These are phyloP conservation scores for Myiotriccus ornatus DNA, from an alignment of 2,797 vertebrate species.

Conservation along the genomic window DNA sequence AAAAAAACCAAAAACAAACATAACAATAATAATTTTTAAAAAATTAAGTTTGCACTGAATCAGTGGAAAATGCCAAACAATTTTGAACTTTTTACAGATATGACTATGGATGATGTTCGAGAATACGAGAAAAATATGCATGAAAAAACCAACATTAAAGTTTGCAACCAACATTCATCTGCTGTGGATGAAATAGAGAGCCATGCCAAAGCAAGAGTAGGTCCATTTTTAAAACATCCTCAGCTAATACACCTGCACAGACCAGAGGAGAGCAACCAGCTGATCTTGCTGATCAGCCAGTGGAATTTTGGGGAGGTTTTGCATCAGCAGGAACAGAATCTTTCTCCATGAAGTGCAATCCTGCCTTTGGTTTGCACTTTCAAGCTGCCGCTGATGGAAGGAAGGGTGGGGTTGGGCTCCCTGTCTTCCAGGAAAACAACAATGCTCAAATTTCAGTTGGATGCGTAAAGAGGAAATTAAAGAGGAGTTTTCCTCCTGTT, in stretches of 20 bases:
- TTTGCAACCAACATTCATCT: slow-evolving; percentile 94
- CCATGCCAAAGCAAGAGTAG: slow-evolving; percentile 94
- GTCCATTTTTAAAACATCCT: slow-evolving; percentile 78
- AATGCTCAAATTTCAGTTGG: neutral
- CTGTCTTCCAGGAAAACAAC: neutral
- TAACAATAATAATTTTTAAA: neutral
- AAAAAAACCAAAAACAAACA: neutral
- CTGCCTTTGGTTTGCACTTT: neutral
- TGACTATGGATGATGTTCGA: slow-evolving; percentile 98
- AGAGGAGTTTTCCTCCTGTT: neutral
- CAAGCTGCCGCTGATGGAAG: neutral
- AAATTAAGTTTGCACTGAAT: slow-evolving; percentile 57
- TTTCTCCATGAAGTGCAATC: neutral
- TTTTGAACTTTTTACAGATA: slow-evolving; percentile 96
- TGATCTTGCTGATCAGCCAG: neutral
- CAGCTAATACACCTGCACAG: neutral
- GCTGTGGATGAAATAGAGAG: slow-evolving; percentile 93
- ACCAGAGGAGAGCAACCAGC: neutral
- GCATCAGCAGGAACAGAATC: neutral
- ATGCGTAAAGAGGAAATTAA: neutral
- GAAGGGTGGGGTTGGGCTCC: neutral
- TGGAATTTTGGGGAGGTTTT: neutral
- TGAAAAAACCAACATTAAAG: slow-evolving; percentile 99
- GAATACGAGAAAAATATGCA: slow-evolving; percentile 98
- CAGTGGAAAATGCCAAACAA: slow-evolving; percentile 78